Evolutionary conservation across 2,797 vertebrate genomes (phyloP).

Genomic region (Galaxias olidus): DNA sequence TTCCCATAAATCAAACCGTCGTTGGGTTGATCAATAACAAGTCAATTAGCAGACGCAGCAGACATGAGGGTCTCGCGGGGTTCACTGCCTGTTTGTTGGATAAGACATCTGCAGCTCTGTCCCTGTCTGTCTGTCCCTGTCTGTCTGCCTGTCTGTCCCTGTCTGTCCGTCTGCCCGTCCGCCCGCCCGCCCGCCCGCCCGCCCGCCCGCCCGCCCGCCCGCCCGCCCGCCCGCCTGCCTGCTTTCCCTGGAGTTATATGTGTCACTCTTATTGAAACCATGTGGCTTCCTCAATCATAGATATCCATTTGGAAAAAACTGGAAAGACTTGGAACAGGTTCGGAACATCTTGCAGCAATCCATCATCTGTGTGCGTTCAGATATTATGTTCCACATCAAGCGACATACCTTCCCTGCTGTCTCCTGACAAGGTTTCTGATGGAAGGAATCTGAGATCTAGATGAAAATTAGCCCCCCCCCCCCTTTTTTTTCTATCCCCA

Average conservation of each 20-base stretch:
- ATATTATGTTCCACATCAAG: constrained; percentile 34
- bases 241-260: constrained; percentile 44
- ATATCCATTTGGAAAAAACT: constrained; percentile 6
- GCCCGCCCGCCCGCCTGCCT: background rate
- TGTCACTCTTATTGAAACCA: constrained; percentile 58
- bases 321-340: constrained; percentile 66
- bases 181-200: no score
- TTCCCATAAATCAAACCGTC: constrained; percentile 77
- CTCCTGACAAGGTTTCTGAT: no score
- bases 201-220: no score
- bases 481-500: constrained; percentile 17
- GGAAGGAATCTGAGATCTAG: constrained; percentile 41
- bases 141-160: background rate
- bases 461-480: background rate
- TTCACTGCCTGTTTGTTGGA: constrained; percentile 76
- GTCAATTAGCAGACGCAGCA: constrained; percentile 71
- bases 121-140: constrained; percentile 30
- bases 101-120: constrained; percentile 73
- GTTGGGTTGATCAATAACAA: constrained; percentile 82
- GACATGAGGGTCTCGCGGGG: constrained; percentile 70
- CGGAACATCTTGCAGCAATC: constrained; percentile 59
- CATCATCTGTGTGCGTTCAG: constrained; percentile 63
- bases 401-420: no score
- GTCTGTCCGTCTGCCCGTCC: no score
- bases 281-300: constrained; percentile 35